phyloP scores from a whole-genome alignment of 2,113 vertebrate genomes.

The Dunckerocampus dactyliophorus region DNA sequence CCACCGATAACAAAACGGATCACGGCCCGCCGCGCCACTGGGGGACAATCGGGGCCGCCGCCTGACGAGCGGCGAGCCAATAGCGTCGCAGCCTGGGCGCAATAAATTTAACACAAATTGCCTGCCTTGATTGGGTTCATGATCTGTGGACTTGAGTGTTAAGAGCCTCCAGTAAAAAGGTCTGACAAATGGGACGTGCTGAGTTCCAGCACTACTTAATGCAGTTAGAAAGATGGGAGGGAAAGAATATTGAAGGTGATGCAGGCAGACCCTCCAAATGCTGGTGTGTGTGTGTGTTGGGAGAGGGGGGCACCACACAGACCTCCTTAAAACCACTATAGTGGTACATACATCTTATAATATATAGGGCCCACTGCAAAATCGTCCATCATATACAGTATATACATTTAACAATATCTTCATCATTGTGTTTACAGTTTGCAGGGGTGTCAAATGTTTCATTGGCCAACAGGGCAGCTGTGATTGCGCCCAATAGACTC shows the following conservation, averaged over 20 bases:
- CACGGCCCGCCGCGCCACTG: slow-evolving; percentile 30
- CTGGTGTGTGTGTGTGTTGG: no score
- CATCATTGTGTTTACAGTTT: no score
- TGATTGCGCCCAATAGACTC: no score
- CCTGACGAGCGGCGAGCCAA: slow-evolving; percentile 54
- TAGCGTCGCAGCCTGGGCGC: slow-evolving; percentile 23
- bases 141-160: slow-evolving; percentile 67
- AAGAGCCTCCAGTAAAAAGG: slow-evolving; percentile 58
- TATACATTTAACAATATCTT: no score
- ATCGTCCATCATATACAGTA: no score
- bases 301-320: not conserved
- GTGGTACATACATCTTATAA: no score
- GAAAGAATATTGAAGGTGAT: slow-evolving; percentile 51
- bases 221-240: slow-evolving; percentile 61
- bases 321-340: no score
- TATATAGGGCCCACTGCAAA: no score
- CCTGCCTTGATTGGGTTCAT: slow-evolving; percentile 73
- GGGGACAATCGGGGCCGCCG: slow-evolving; percentile 48
- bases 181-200: slow-evolving; percentile 61
- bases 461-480: no score
- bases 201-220: slow-evolving; percentile 53
- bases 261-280: not conserved
- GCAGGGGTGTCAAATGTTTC: no score
- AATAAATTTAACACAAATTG: slow-evolving; percentile 72
- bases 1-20: slow-evolving; percentile 65